Base-by-base conservation (phyloP, 1,140 invertebrate species). In the Chlorops oryzae region DNA sequence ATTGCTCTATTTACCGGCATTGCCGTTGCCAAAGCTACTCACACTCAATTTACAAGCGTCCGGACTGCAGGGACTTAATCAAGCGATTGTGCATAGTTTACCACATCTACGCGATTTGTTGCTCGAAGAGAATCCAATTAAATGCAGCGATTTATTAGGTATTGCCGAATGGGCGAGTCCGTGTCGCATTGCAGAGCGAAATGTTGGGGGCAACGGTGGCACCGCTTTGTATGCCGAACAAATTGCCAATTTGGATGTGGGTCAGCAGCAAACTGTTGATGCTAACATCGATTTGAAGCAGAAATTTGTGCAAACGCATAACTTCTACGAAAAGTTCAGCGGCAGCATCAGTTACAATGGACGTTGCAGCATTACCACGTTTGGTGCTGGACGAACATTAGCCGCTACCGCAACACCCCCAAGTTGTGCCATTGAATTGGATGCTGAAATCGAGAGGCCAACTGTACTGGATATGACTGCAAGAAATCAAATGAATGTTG, bases 161-260 rank as follows among this genome's bases (percentile, higher is more conserved):
- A 68, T 72, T 39, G 69, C 68, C 51, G 68, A 71, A 42, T 71
- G 68, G 68, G 68, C 68, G 2, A 70, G 62, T 53, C 63, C 68
- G 0, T 71, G 68, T 45, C 58, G 64, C 7, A 50, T 39, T 17
- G 50, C 38, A 12, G 41, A 45, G 21, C 38, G 21, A 13, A 6
- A n/a, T 12, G n/a, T 5, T 27, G 17, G 6, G 20, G 20, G 35
- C 17, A 27, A 9, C 22, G 7, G n/a, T 34, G n/a, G n/a, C 32
- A n/a, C n/a, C n/a, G n/a, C n/a, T n/a, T n/a, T n/a, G n/a, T n/a
- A n/a, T n/a, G n/a, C n/a, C n/a, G n/a, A n/a, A n/a, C n/a, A 9
- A 32, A 32, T 9, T 32, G 27, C 27, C 7, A n/a, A 52, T 17
- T 46, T 51, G 2, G 63, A 65, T 24, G 21, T 60, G 47, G 53